Base-by-base conservation (phyloP, 1,140 invertebrate genomes). In the Drosophila athabasca region DNA sequence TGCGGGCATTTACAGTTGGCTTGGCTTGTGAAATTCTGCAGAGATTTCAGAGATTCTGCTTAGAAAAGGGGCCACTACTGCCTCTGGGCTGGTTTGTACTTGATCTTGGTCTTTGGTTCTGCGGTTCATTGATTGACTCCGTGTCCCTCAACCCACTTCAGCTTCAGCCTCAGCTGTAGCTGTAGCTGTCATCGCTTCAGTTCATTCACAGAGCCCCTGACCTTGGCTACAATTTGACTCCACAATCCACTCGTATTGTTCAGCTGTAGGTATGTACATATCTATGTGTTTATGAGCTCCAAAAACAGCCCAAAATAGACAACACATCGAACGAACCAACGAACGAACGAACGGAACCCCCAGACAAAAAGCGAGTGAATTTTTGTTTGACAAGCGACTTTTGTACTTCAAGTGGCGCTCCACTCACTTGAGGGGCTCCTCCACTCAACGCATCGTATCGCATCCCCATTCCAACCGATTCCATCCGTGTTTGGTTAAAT, bases 161-260 rank as follows among this genome's bases (percentile, higher is more conserved):
- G 50, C 31, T 65, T 54, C 8, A 19, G 26, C 29, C 8, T 31
- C 29, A 31, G 29, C 29, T 31, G 1, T 2, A 7, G 35, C 35
- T 13, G 35, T 39, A 39, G 35, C 48, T 62, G 62, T 19, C 26
- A 53, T 68, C 70, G 62, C 71, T 66, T 58, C 69, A 76, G 83
- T 88, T 88, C 79, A 81, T 88, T 88, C 83, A 88, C 83, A 79
- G 67, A 82, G 79, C 83, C 72, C 83, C 83, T 88, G 83, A 88
- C 83, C 83, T 88, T 88, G 84, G 65, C 55, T 73, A 88, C 75
- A 79, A 76, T 88, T 83, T 79, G 62, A 58, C 68, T 77, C 57
- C 50, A 66, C 60, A 61, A 60, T 49, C 46, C 45, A 52, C 41
- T 73, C 48, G 55, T 60, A 76, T 76, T 80, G 62, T 76, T 68